Base-by-base conservation (phyloP, 2,797 vertebrate species). In the Melanotaenia pygmaea region DNA sequence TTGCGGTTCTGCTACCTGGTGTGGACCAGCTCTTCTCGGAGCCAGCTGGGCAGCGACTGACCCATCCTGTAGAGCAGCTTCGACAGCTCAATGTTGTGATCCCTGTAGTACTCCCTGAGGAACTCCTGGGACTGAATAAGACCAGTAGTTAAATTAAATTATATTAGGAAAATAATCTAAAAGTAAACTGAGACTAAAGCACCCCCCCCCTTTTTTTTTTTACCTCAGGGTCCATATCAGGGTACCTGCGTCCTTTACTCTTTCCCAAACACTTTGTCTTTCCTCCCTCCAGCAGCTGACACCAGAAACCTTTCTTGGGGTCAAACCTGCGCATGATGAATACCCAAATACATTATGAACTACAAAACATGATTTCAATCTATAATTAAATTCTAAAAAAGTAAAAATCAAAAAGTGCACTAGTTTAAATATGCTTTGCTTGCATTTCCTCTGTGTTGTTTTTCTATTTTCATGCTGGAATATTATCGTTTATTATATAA, bases 231-330 rank as follows among this genome's bases (percentile, higher is more conserved):
- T 97, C 96, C 98, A 99, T 99, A 89, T 99, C 98, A 0, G 98
- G 96, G 85, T 99, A 99, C 79, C 95, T 95, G 82, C 98, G 95
- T 65, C 98, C 98, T 93, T 99, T 99, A 92, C 98, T 99, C 87
- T 99, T 99, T 59, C 98, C 98, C 91, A 99, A 92, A 93, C 98
- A 99, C 92, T 99, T 99, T 0, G 96, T 98, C 90, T 99, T 99
- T 26, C 98, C 97, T 88, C 98, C 98, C 67, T 99, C 98, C 24
- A 98, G 92, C 88, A 99, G 95, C 88, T 99, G 98, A 92, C 98
- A 99, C 98, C 98, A 99, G 92, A 99, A 99, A 73, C 98, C 98
- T 89, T 99, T 99, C 93, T 99, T 99, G 50, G 97, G 96, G 90
- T 99, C 98, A 67, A 99, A 99, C 90, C 98, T 99, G 92, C 0